Evolutionary conservation across 2,797 vertebrate species (phyloP), one percentile per base, ranked within the genome.

Genomic region (Phrynocephalus forsythii): DNA sequence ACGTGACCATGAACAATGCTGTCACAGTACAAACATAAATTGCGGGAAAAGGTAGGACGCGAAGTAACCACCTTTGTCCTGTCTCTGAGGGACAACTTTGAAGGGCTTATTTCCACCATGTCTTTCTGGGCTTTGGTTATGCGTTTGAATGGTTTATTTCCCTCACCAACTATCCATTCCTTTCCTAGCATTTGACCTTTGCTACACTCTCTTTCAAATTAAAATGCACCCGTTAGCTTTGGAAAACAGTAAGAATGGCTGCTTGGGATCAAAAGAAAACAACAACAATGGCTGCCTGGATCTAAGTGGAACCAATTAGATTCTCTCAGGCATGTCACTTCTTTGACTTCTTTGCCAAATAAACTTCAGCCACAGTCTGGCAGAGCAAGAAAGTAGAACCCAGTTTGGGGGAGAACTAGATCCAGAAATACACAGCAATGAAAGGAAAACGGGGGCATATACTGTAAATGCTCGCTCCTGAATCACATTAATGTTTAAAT

Each of bases 271-370:
- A 86, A 71, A 79, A 79, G 81, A 18, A 50, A 82, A 67, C 15
- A 48, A n/a, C 26, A 69, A 56, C 52, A 38, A 26, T 66, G 38
- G 66, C 22, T 85, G 38, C 9, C 38, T 8, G 48, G 68, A 50
- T 77, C 20, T 66, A 66, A 26, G 60, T 66, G 30, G 38, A 77
- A 77, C 33, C 73, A 85, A 79, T 86, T 79, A 26, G 56, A 79
- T 86, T 79, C 76, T 28, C 76, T n/a, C 66, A 6, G 18, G 76
- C 44, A 56, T 69, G 24, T 68, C 48, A 56, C 71, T 30, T 79
- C 28, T 79, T 86, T 60, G 69, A 56, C 76, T 48, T 79, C 76
- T 7, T 38, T 71, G 48, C 68, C 30, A 71, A n/a, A 79, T 22
- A 71, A 56, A 86, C 56, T 56, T 86, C 44, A 6, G 76, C 28